Evolutionary conservation across 2,113 vertebrate species (phyloP).

Genomic region (Melospiza georgiana): DNA sequence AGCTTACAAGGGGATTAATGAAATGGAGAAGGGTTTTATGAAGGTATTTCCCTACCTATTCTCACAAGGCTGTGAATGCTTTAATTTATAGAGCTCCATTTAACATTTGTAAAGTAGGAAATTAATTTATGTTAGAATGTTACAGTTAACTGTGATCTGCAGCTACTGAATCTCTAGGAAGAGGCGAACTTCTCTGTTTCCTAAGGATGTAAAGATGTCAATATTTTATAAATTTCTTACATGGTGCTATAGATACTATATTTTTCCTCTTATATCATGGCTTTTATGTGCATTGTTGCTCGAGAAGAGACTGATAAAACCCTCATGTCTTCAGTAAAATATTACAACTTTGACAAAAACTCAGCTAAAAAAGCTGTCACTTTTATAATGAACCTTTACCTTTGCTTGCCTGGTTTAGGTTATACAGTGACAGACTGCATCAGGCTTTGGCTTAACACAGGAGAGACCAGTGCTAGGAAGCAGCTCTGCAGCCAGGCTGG

Average conservation of each 20-base stretch:
- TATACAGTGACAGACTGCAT: background rate
- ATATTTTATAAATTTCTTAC: background rate
- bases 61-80: background rate
- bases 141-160: background rate
- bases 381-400: background rate
- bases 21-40: background rate
- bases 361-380: background rate
- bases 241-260: background rate
- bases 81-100: background rate
- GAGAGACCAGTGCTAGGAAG: background rate
- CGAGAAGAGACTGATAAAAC: background rate
- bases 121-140: background rate
- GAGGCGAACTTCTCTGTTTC: background rate
- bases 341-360: background rate
- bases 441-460: background rate
- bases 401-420: background rate
- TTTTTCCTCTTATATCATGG: background rate
- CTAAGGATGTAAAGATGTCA: background rate
- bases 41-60: background rate
- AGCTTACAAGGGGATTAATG: background rate
- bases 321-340: background rate
- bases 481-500: background rate
- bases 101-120: background rate
- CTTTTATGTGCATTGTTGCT: background rate
- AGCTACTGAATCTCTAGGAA: background rate